Conservation (phyloP, 2,888 invertebrate genomes). For the Hemaris fuciformis region DNA sequence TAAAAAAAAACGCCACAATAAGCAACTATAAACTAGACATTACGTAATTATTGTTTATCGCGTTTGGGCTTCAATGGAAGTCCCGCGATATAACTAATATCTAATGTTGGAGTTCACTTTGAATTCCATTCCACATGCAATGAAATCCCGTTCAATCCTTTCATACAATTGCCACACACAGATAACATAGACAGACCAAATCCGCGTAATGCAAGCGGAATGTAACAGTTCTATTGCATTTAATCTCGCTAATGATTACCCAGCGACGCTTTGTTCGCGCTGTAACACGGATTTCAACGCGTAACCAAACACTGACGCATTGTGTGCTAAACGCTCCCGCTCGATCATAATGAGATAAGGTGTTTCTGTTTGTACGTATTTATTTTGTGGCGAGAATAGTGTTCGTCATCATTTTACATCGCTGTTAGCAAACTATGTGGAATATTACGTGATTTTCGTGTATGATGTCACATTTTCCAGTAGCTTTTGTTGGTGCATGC, state of each 20-base stretch:
- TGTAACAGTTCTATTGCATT: neutral
- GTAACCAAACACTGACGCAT: neutral
- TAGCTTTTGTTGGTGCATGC: no score
- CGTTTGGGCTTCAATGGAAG: no score
- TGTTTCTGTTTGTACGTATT: neutral
- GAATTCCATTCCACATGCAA: no score
- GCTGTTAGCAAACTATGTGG: no score
- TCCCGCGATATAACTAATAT: no score
- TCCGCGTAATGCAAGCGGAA: neutral
- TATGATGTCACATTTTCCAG: no score
- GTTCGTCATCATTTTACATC: neutral
- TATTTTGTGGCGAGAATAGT: neutral
- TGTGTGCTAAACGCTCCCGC: neutral
- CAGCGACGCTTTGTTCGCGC: neutral
- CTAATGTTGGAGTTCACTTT: no score
- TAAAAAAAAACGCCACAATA: no score
- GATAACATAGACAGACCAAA: neutral
- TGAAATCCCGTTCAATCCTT: neutral
- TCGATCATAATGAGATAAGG: neutral
- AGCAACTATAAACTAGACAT: no score
- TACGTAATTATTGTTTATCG: no score
- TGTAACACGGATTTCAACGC: neutral
- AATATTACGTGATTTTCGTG: no score
- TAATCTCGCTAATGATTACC: conserved; percentile 2
- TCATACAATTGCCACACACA: neutral